Base-by-base conservation (phyloP, 2,113 vertebrate genomes). In the Mustelus asterias region DNA sequence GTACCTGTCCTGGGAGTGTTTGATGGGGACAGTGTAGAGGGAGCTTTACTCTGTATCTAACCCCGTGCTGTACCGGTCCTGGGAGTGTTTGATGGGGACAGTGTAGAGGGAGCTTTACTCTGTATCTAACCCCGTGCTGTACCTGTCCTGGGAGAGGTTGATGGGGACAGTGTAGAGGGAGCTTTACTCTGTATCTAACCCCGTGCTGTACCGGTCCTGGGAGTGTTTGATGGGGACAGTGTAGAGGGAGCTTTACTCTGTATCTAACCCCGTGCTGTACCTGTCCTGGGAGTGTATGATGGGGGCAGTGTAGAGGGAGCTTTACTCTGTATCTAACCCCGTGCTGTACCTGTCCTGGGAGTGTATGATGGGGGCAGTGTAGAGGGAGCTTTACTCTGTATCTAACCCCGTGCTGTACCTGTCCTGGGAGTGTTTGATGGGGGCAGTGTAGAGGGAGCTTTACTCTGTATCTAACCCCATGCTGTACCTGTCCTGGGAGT, bases 61-160 rank as follows among this genome's bases (percentile, higher is more conserved):
- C n/a, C n/a, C n/a, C 78, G 37, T 83, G 37, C n/a, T 83, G n/a
- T 41, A 37, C 37, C 37, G 41, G 78, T 7, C 78, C n/a, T 29
- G 54, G 86, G 48, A 89, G 48, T 58, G 86, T 89, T 54, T 89
- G 86, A 89, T 89, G 86, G 48, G 70, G 85, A 54, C 85, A 88
- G 85, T 48, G 85, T 2, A 88, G 85, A 60, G 26, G 26, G 86
- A 54, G 11, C 10, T 60, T 60, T 29, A 65, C 63, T 65, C 63
- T 65, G 63, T 65, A 65, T 16, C 76, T 37, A n/a, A 41, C 16
- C 70, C n/a, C n/a, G 5, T 83, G 37, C n/a, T 83, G n/a, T 83
- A 37, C n/a, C 16, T 83, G n/a, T 6, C 78, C 3, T 29, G 48
- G 86, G 86, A 58, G 48, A 29, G 86, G 58, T 54, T 90, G 86